Base-by-base conservation (phyloP, 1,140 invertebrate genomes). In the Tribolium madens region DNA sequence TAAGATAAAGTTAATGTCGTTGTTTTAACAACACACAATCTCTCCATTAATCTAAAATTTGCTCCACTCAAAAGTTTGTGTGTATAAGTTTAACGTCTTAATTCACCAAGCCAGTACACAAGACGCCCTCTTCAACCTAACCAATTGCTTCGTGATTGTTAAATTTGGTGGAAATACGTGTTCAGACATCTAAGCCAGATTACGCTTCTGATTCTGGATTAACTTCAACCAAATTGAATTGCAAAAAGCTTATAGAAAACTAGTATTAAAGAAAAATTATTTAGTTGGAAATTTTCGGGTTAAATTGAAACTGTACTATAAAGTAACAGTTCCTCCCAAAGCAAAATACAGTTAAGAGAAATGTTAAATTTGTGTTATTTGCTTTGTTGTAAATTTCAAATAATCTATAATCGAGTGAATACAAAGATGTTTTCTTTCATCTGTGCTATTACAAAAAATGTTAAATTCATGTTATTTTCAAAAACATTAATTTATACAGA, bases 151-250 rank as follows among this genome's bases (percentile, higher is more conserved):
- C 26, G 70, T 72, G 70, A 48, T 52, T 48, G 70, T 72, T 72
- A 72, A 72, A 72, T 72, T 72, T 72, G 70, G 42, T 26, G 70
- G 18, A 72, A 72, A 72, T 72, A 72, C 47, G 70, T 71, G 68
- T 50, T 50, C 47, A 47, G 47, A 50, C 47, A 26, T 71, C 47
- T 31, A 71, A 71, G 68, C 68, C 42, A 64, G 57, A 64, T 64
- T 64, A 64, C 57, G 57, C 57, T 26, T 57, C 52, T 36, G 57
- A 64, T 64, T 64, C 57, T 33, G 57, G 57, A 36, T 64, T 64
- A 64, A 64, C 57, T 33, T 13, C n/a, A 42, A 18, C 18, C 15
- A 21, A 15, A n/a, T 1, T 14, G 26, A 64, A 33, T 64, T 15
- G 57, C 57, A 64, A 64, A 64, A 64, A 64, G 33, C 2, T 42